Evolutionary conservation across 2,888 invertebrate genomes (phyloP), one percentile per base, ranked within the genome.

Genomic region (Belgica antarctica): DNA sequence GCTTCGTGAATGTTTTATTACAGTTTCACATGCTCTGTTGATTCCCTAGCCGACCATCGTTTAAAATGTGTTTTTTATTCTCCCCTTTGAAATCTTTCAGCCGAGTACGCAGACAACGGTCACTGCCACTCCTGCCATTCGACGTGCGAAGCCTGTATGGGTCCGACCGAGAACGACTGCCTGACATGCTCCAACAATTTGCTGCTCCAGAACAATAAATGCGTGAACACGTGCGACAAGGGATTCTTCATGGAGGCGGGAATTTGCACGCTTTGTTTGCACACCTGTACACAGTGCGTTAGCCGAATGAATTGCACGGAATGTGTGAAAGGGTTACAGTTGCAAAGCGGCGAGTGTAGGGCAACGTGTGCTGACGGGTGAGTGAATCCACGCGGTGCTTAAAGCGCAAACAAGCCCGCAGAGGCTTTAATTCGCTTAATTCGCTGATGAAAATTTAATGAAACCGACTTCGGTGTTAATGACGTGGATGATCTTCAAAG

Each of bases 61-160:
- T 59, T 59, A 70, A 65, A 63, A 71, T 63, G 46, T 27, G 19
- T 24, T 70, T 62, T 41, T 41, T n/a, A n/a, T 41, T 41, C 10
- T 31, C 31, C 36, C 69, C 41, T n/a, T 15, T n/a, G 41, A 22
- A 52, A 61, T 61, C 19, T 34, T 81, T 71, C 80, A 89, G 89
- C 84, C 75, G 89, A 91, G 80, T 92, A 89, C 80, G 87, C 84
- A 75, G 89, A 89, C 75, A 84, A 83, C 62, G 85, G 83, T 47
- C 83, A 83, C 59, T 94, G 94, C 77, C 85, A 85, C 72, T 82
- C 84, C 2, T 94, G 94, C 76, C 88, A 91, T 76, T 83, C 84
- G 1, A 87, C 89, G 0, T 94, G 94, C 75, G 89, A 89, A 73
- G 87, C 88, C n/a, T 94, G 94, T 77, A 88, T 86, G 72, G 93